Conservation (phyloP, 2,113 vertebrate species). For the Pyrgilauda ruficollis region DNA sequence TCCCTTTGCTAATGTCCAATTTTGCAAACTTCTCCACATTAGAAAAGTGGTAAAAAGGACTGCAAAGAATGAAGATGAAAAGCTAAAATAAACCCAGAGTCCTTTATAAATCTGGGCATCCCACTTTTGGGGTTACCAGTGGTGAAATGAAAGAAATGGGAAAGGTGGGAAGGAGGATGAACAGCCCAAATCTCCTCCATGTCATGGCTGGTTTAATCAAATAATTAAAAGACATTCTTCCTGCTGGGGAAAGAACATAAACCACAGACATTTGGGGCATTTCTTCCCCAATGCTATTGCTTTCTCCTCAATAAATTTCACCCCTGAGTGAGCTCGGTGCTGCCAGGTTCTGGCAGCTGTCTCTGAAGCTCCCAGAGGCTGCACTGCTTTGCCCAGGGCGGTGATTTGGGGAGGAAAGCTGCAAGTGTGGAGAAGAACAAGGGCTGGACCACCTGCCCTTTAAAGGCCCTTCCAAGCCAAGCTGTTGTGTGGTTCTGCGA, state of each 20-base stretch:
- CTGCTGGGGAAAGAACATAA: neutral
- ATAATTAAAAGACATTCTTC: neutral
- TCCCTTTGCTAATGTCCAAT: neutral
- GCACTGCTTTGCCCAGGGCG: neutral
- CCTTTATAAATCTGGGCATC: neutral
- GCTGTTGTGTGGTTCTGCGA: neutral
- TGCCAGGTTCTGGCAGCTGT: neutral
- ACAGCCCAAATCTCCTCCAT: neutral
- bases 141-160: neutral
- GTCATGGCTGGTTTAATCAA: neutral
- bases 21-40: neutral
- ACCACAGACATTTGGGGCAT: neutral
- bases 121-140: neutral
- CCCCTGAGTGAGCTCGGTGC: neutral
- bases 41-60: neutral
- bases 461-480: neutral
- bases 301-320: neutral
- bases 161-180: neutral
- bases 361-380: neutral
- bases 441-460: neutral
- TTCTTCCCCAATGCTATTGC: neutral
- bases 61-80: neutral
- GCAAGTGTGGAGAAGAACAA: neutral
- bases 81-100: neutral
- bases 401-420: neutral